These are phyloP conservation scores for Girardinichthys multiradiatus DNA, from an alignment of 2,113 vertebrate species.

Conservation along the genomic window DNA sequence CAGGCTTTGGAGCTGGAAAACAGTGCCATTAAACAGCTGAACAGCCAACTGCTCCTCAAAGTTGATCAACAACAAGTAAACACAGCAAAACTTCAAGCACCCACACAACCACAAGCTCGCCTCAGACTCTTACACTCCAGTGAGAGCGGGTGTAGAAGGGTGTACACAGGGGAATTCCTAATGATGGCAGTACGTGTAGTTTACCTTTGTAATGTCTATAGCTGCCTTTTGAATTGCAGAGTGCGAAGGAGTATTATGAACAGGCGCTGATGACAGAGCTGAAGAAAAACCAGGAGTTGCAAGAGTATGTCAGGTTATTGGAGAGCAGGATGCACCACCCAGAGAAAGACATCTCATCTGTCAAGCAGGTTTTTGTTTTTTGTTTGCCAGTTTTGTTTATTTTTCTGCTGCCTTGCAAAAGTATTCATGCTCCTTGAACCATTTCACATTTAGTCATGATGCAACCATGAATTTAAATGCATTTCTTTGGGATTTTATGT, in stretches of 20 bases:
- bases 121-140: not conserved
- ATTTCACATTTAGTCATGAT: not conserved
- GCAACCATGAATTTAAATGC: not conserved
- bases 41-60: constrained; percentile 78
- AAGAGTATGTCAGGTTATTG: constrained; percentile 78
- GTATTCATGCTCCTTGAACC: not conserved
- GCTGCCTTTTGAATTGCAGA: constrained; percentile 61
- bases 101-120: not conserved
- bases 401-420: not conserved
- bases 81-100: not conserved
- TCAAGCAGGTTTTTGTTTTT: constrained; percentile 58
- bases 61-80: constrained; percentile 83
- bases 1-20: constrained; percentile 74
- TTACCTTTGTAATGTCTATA: constrained; percentile 1
- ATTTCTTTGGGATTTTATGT: not conserved
- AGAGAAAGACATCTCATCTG: constrained; percentile 50
- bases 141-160: not conserved
- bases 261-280: constrained; percentile 81
- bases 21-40: constrained; percentile 74
- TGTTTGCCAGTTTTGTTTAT: not conserved
- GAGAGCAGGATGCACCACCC: constrained; percentile 69
- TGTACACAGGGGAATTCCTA: not conserved
- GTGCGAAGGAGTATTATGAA: constrained; percentile 83
- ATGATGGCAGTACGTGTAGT: constrained; percentile 9
- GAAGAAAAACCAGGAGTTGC: constrained; percentile 84